These are phyloP conservation scores for Rhinogobius similis DNA, from an alignment of 2,113 vertebrate genomes.

Conservation along the genomic window DNA sequence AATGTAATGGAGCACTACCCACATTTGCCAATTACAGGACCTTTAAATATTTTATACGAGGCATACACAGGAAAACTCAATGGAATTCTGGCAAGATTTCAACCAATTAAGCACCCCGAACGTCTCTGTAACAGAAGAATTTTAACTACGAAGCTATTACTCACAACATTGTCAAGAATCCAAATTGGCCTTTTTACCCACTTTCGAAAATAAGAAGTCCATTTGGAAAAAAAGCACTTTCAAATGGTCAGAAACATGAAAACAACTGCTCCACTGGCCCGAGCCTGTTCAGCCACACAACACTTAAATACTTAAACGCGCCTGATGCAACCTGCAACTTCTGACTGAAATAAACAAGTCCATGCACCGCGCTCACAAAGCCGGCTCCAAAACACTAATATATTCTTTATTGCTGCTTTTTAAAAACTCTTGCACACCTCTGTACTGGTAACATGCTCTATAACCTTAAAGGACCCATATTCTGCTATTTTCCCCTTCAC, in stretches of 20 bases:
- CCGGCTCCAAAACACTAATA: not conserved
- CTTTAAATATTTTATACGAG: not conserved
- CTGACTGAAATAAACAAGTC: constrained; percentile 4
- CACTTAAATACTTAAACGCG: constrained; percentile 6
- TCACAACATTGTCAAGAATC: not conserved
- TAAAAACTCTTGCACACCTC: no score
- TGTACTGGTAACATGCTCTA: no score
- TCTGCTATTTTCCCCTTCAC: no score
- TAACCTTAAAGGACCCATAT: no score
- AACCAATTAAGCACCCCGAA: not conserved
- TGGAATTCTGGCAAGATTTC: not conserved
- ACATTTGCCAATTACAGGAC: not conserved
- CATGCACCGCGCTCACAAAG: not conserved
- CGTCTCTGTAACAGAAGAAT: no score
- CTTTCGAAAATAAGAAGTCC: not conserved
- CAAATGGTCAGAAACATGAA: not conserved
- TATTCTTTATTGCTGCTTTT: not conserved
- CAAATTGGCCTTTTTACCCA: not conserved
- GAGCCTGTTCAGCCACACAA: not conserved
- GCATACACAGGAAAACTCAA: no score
- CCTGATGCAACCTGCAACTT: constrained; percentile 8
- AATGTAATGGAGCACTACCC: no score
- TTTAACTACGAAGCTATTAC: not conserved
- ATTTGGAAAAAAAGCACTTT: not conserved
- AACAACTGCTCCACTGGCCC: not conserved